These are phyloP conservation scores for Calyptommatus sinebrachiatus DNA, from an alignment of 2,113 vertebrate species.

Conservation along the genomic window DNA sequence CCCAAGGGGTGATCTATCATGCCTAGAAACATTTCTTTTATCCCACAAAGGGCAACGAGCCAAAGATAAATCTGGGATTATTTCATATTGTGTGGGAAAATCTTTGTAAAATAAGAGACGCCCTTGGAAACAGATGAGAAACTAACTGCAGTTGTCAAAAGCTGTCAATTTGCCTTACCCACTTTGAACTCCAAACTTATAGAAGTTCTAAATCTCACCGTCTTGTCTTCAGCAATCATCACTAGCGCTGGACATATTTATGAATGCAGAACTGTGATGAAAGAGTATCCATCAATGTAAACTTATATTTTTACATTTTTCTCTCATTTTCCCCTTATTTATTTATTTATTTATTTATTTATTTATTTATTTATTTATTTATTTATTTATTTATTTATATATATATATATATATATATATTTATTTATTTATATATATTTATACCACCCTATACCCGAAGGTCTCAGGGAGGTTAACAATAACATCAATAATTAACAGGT, in stretches of 20 bases:
- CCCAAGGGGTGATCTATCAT: no score
- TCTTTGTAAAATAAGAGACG: not conserved
- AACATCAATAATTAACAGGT: no score
- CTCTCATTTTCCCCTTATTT: not conserved
- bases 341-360: no score
- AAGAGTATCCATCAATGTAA: not conserved
- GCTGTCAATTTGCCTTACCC: not conserved
- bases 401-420: no score
- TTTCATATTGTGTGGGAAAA: conserved; percentile 58
- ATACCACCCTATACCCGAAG: no score
- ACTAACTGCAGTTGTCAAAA: conserved; percentile 64
- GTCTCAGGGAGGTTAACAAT: no score
- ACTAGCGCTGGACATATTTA: conserved; percentile 40
- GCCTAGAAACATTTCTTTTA: conserved; percentile 30
- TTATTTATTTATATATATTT: no score
- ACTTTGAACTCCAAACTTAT: conserved; percentile 52
- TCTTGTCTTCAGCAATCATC: conserved; percentile 44
- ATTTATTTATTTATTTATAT: no score
- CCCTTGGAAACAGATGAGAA: not conserved
- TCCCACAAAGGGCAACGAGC: conserved; percentile 64
- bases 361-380: no score
- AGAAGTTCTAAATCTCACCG: conserved; percentile 46
- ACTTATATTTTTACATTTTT: not conserved
- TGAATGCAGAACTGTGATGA: not conserved
- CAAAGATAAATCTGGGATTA: conserved; percentile 56